Base-by-base conservation (phyloP, 2,797 vertebrate species). In the Pantherophis alleghaniensis region DNA sequence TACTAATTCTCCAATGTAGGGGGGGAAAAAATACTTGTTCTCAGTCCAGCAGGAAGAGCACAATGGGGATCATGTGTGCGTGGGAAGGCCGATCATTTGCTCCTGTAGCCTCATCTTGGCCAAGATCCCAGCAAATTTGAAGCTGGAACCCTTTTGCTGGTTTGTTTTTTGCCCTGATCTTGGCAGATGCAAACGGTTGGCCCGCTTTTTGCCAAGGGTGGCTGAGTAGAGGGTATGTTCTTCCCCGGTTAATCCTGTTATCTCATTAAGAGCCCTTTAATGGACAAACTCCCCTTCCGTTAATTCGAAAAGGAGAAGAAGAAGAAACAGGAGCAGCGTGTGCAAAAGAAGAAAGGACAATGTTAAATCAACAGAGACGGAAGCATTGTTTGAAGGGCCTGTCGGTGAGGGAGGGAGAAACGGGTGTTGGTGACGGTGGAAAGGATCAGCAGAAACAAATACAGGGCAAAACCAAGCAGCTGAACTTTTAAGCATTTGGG, bases 191-290 rank as follows among this genome's bases (percentile, higher is more conserved):
- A 47, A 18, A 32, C 12, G n/a, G 55, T 66, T 87, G 22, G 53
- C n/a, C 61, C 22, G 63, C 11, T 83, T 89, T 79, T 79, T 91
- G 63, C 89, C 86, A 90, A 91, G 55, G 61, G 51, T 28, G 2
- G 59, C 87, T 37, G 55, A 24, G n/a, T 7, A 26, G 89, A 51
- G 26, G 66, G 32, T 56, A 59, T 56, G 37, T n/a, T 47, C 37
- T 51, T 59, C 22, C n/a, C 74, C 37, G 2, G 55, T 53, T 92
- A 94, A 94, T 94, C 91, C 90, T 92, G 86, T 94, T 91, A 94
- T 92, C 93, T 92, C 89, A 63, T 94, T 92, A 94, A 94, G 89
- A 92, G 90, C 91, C 83, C 91, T 88, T 88, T 94, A 91, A 92
- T 92, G 91, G 91, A 90, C 91, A 91, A 94, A 92, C 63, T 92